Conservation (phyloP, 2,113 vertebrate genomes). For the Platycercus adscitus region DNA sequence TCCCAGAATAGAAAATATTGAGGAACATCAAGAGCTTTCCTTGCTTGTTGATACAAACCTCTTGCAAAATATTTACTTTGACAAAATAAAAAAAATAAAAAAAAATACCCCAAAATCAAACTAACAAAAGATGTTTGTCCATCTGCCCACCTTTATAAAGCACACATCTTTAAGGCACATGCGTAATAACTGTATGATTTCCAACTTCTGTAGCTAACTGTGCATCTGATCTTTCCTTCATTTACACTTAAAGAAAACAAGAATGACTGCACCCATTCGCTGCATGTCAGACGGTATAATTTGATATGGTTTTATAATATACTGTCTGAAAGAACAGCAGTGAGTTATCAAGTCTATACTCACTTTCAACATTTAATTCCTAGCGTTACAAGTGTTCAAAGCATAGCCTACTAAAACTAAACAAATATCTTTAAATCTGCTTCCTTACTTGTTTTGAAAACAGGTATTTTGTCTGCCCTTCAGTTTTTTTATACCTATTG, state of each 20-base stretch:
- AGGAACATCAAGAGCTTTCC: background rate
- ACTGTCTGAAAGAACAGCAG: background rate
- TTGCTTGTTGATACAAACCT: background rate
- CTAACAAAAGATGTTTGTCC: background rate
- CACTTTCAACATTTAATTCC: background rate
- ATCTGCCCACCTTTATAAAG: background rate
- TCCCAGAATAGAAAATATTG: background rate
- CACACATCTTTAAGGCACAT: background rate
- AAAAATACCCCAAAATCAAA: background rate
- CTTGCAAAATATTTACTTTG: background rate
- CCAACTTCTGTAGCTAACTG: background rate
- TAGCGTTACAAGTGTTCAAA: background rate
- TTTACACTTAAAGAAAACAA: background rate
- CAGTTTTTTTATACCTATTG: background rate
- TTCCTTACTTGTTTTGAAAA: background rate
- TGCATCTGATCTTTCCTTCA: background rate
- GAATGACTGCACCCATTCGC: background rate
- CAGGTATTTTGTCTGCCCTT: background rate
- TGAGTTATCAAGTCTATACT: background rate
- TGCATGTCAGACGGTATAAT: background rate
- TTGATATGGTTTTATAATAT: background rate
- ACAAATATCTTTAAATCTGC: background rate
- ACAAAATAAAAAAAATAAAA: background rate
- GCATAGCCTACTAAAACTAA: background rate
- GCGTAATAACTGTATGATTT: background rate